Conservation (phyloP, 2,888 invertebrate genomes). For the Troides aeacus region DNA sequence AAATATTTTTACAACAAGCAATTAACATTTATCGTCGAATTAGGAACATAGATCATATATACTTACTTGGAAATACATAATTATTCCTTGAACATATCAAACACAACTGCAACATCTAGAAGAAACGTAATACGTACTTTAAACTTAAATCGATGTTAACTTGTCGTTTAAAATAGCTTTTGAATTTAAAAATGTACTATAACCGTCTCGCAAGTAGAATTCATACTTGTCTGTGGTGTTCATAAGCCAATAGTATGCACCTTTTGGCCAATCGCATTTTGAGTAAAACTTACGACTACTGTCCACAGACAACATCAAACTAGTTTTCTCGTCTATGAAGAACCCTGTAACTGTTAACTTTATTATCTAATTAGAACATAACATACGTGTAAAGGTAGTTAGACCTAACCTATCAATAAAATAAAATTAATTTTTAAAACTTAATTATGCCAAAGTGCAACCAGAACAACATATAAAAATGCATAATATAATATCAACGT, state of each 20-base stretch:
- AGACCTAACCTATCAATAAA: no score
- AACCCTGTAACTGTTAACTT: no score
- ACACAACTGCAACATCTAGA: neutral
- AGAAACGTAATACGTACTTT: neutral
- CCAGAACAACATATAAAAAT: no score
- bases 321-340: no score
- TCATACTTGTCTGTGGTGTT: neutral
- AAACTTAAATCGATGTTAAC: neutral
- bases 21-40: neutral
- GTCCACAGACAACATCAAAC: no score
- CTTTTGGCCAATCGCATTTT: neutral
- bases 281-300: neutral
- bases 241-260: neutral
- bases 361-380: no score
- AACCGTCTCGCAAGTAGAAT: neutral
- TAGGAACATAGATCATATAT: constrained; percentile 3
- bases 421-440: no score
- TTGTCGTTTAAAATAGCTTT: neutral
- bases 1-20: neutral
- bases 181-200: constrained; percentile 17
- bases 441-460: no score
- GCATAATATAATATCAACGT: no score
- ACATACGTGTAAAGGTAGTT: no score
- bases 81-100: constrained; percentile 31
- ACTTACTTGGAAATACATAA: constrained; percentile 60